Percentiles rank a stretch among this genome's conserved stretches.
These are phyloP conservation scores for Genyomyrus donnyi DNA, from an alignment of 2,113 vertebrate genomes.

Conservation along the genomic window DNA sequence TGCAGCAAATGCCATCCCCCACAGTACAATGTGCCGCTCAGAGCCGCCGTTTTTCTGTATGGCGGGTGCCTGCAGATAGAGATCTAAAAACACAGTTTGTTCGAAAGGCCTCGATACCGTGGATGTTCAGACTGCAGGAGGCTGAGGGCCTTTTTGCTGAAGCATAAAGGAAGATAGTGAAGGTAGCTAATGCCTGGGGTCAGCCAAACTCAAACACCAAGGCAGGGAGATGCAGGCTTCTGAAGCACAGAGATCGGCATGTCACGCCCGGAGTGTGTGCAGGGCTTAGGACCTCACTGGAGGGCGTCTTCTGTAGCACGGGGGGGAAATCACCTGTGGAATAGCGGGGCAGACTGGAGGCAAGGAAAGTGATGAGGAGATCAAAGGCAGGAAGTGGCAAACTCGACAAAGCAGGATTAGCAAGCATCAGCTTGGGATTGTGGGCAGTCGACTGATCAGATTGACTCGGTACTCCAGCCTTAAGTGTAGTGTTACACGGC, in stretches of 20 bases:
- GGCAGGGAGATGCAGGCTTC: neutral
- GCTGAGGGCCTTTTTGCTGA: neutral
- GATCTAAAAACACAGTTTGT: neutral
- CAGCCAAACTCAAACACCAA: neutral
- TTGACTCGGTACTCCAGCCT: neutral
- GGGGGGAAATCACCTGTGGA: neutral
- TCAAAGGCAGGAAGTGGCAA: neutral
- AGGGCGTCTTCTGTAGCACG: neutral
- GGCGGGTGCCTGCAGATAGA: neutral
- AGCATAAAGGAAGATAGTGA: neutral
- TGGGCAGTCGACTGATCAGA: neutral
- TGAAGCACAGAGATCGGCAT: neutral
- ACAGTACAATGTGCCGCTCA: neutral
- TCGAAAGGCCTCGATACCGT: neutral
- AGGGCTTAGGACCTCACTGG: neutral
- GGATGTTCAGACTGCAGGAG: neutral
- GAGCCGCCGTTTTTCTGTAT: neutral
- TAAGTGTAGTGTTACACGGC: neutral
- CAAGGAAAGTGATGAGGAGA: neutral
- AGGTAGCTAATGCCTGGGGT: neutral
- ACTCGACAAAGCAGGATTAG: neutral
- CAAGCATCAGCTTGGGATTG: neutral
- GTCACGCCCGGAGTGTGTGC: neutral
- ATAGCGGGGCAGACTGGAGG: neutral
- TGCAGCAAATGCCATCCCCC: neutral